Evolutionary conservation across 2,797 vertebrate species (phyloP).

Genomic region (Sarcophilus harrisii): DNA sequence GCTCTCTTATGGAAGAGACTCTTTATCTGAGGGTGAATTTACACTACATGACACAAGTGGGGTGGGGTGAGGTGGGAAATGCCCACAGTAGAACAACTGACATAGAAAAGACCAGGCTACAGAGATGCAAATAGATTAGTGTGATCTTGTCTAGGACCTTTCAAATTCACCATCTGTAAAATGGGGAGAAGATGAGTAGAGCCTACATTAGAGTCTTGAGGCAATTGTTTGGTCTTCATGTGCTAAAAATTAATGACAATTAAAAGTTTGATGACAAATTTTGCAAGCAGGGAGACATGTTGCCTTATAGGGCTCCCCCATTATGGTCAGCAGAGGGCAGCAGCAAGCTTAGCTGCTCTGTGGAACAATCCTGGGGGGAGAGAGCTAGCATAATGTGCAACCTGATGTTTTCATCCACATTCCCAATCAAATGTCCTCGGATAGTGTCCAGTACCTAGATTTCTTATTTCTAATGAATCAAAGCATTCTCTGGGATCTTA

Average conservation of each 20-base stretch:
- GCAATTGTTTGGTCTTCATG: not conserved
- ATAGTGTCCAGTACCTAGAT: not conserved
- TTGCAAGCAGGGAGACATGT: not conserved
- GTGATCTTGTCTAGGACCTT: not conserved
- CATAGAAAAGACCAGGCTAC: not conserved
- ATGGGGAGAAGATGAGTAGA: not conserved
- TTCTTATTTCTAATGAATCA: not conserved
- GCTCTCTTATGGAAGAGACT: too few relatives aligned
- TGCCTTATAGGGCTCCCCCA: not conserved
- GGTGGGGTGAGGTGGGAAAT: not conserved
- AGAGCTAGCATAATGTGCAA: not conserved
- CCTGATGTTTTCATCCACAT: not conserved
- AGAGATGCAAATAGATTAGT: not conserved
- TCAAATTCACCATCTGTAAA: not conserved
- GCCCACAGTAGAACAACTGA: not conserved
- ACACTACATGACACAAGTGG: too few relatives aligned
- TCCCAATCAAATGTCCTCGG: not conserved
- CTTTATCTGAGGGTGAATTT: too few relatives aligned
- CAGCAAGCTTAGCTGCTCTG: not conserved
- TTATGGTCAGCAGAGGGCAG: not conserved
- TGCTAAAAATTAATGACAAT: not conserved
- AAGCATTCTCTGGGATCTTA: not conserved
- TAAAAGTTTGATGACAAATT: not conserved
- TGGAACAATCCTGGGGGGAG: not conserved
- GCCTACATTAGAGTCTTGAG: not conserved